Conservation (phyloP, 2,113 vertebrate genomes). For the human (Homo sapiens) region DNA sequence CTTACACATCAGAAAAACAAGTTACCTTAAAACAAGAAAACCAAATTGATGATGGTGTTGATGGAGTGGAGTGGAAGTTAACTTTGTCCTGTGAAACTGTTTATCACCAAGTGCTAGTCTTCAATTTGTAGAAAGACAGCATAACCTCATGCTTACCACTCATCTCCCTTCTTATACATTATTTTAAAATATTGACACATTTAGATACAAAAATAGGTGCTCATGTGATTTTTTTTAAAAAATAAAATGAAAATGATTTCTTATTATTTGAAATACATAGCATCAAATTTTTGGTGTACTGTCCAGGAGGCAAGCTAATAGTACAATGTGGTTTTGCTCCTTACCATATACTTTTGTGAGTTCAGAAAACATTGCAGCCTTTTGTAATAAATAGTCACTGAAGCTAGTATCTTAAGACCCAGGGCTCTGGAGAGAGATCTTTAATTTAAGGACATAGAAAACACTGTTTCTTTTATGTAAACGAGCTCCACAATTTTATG, state of each 20-base stretch:
- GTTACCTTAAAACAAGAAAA: slow-evolving; percentile 22
- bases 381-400: neutral
- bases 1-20: neutral
- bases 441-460: slow-evolving; percentile 37
- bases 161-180: neutral
- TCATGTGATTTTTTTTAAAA: neutral
- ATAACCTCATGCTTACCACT: neutral
- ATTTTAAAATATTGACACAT: neutral
- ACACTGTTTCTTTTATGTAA: neutral
- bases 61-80: neutral
- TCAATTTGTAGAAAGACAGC: neutral
- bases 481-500: neutral
- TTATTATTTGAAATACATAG: neutral
- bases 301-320: neutral
- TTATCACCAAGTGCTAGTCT: neutral
- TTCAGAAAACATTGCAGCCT: neutral
- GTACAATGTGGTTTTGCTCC: neutral
- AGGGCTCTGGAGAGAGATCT: neutral
- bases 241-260: neutral
- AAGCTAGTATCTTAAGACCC: slow-evolving; percentile 5
- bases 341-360: neutral
- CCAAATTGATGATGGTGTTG: neutral
- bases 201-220: neutral
- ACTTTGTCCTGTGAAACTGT: neutral
- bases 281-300: neutral